A percentile compares a stretch with the other conserved stretches of the same genome.
phyloP scores from a whole-genome alignment of 2,888 invertebrate species.

The Sussaba pulchella region DNA sequence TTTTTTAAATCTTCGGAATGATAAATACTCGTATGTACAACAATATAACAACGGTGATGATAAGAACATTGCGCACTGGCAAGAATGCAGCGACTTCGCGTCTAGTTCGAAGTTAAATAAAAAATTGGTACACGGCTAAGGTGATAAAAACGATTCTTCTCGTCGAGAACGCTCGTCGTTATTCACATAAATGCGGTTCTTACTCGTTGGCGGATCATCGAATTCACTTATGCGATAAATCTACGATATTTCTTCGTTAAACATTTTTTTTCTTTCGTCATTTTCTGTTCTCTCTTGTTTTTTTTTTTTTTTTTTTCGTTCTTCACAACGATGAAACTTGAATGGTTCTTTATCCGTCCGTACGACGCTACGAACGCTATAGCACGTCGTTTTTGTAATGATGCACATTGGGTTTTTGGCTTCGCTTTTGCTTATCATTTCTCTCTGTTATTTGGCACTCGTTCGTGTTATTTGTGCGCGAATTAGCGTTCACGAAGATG shows the following conservation, averaged over 20 bases:
- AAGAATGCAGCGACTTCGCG: constrained; percentile 35
- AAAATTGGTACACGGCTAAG: constrained; percentile 21
- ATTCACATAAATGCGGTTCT: constrained; percentile 43
- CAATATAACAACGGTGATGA: constrained; percentile 52
- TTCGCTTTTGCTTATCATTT: constrained; percentile 24
- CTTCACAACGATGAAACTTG: background rate
- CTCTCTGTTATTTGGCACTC: constrained; percentile 52
- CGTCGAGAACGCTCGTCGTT: constrained; percentile 26
- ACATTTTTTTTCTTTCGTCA: constrained; percentile 66
- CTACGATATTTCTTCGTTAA: constrained; percentile 64
- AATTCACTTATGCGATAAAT: constrained; percentile 40
- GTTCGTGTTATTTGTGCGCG: constrained; percentile 60
- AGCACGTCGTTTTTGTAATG: constrained; percentile 45
- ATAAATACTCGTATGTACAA: constrained; percentile 55
- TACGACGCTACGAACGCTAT: constrained; percentile 47
- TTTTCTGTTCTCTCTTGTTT: constrained; percentile 51
- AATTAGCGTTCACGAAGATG: constrained; percentile 49
- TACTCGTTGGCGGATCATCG: constrained; percentile 51
- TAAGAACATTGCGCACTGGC: constrained; percentile 31
- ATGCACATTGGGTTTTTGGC: constrained; percentile 55
- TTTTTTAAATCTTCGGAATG: constrained; percentile 37
- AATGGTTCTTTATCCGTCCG: too few species aligned
- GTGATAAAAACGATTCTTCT: constrained; percentile 37
- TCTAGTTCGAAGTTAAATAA: constrained; percentile 32
- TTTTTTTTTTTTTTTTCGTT: constrained; percentile 26